phyloP scores from a whole-genome alignment of 2,797 vertebrate genomes.

The Semotilus atromaculatus region DNA sequence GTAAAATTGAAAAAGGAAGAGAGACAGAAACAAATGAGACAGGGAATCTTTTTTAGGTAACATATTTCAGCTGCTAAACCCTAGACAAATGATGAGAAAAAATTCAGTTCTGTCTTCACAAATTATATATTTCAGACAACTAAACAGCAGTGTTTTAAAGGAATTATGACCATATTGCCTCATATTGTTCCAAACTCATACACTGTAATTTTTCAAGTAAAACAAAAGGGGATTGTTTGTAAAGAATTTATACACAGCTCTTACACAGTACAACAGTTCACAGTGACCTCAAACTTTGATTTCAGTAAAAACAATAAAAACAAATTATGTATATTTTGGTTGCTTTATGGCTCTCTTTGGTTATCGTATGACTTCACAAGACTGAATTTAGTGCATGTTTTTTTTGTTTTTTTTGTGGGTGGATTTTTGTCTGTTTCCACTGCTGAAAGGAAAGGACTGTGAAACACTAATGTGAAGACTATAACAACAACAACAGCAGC shows the following conservation, averaged over 20 bases:
- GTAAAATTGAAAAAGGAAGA: constrained; percentile 44
- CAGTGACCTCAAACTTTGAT: background rate
- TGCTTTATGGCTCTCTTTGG: too few relatives aligned
- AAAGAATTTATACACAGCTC: background rate
- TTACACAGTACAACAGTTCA: background rate
- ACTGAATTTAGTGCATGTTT: background rate
- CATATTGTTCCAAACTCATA: too few relatives aligned
- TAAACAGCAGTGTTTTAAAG: background rate
- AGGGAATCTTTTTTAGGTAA: constrained; percentile 29
- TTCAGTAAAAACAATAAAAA: background rate
- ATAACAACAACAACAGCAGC: background rate
- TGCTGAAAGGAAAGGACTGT: background rate
- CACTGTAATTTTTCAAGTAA: background rate
- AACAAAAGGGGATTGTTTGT: background rate
- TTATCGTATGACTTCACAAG: too few relatives aligned
- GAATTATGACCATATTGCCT: background rate
- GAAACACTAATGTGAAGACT: background rate
- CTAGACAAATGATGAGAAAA: background rate
- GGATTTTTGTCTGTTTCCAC: background rate
- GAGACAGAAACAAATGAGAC: constrained; percentile 17
- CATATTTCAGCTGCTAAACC: background rate
- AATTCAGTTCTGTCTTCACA: background rate
- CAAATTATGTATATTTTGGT: background rate
- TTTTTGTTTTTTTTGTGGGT: too few relatives aligned
- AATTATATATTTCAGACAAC: background rate